These are phyloP conservation scores for Drosophila melanica DNA, from an alignment of 1,140 invertebrate species.

Conservation along the genomic window DNA sequence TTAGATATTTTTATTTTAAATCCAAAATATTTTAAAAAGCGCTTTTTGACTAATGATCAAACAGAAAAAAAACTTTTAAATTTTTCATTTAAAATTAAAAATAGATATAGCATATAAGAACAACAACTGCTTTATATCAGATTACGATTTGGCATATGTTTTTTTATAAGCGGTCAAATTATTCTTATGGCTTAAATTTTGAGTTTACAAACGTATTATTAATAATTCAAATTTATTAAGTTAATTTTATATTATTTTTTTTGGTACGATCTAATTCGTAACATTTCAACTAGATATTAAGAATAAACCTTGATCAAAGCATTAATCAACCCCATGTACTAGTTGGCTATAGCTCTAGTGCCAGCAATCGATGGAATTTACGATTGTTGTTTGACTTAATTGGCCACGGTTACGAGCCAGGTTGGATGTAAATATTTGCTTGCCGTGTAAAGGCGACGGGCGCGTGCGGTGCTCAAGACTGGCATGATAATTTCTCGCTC, in stretches of 20 bases:
- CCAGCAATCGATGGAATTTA: conserved; percentile 27
- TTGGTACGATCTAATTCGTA: neutral
- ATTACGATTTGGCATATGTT: too few species aligned
- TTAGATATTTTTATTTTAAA: too few species aligned
- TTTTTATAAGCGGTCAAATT: too few species aligned
- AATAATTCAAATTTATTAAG: too few species aligned
- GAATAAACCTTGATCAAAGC: neutral
- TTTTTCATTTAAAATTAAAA: too few species aligned
- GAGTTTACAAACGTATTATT: too few species aligned
- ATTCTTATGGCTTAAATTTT: too few species aligned
- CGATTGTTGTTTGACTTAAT: conserved; percentile 36
- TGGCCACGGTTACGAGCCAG: conserved; percentile 26
- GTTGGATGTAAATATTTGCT: conserved; percentile 40
- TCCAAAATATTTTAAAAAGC: too few species aligned
- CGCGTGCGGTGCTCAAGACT: conserved; percentile 74
- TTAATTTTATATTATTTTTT: neutral
- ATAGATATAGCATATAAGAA: too few species aligned
- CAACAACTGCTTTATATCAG: too few species aligned
- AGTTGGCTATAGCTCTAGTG: neutral
- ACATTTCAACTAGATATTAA: neutral
- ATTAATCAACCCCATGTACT: neutral
- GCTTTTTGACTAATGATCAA: too few species aligned
- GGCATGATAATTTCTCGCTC: conserved; percentile 82
- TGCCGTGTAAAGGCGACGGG: conserved; percentile 48
- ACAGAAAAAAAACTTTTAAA: too few species aligned